These are phyloP conservation scores for Acanthococcus lagerstroemiae DNA, from an alignment of 2,888 invertebrate genomes.

Conservation along the genomic window DNA sequence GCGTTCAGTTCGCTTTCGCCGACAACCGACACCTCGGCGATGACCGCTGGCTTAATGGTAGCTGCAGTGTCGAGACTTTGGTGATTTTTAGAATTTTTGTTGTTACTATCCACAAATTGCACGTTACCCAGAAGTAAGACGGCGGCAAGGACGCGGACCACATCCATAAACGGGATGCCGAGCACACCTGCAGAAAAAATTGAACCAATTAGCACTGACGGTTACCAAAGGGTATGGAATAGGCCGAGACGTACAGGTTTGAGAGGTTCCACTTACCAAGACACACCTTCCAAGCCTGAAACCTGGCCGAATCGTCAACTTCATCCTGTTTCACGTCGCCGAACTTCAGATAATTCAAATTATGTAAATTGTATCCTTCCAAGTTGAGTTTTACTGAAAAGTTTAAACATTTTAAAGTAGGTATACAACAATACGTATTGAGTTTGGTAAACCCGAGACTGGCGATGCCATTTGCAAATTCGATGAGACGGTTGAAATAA, in stretches of 20 bases:
- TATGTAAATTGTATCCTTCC: conserved; percentile 71
- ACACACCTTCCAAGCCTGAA: conserved; percentile 86
- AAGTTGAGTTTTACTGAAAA: conserved; percentile 64
- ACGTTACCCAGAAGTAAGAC: conserved; percentile 86
- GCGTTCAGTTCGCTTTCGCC: conserved; percentile 76
- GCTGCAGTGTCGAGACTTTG: conserved; percentile 17
- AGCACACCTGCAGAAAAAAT: conserved; percentile 68
- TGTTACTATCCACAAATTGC: conserved; percentile 63
- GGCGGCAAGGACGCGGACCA: conserved; percentile 81
- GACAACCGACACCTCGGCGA: conserved; percentile 58
- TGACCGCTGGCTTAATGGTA: background rate
- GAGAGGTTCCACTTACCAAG: conserved; percentile 46
- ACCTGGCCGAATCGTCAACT: conserved; percentile 61
- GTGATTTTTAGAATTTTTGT: conserved; percentile 32
- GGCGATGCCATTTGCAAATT: too few relatives aligned
- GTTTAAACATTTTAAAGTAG: background rate
- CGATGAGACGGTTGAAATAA: too few relatives aligned
- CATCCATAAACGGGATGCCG: conserved; percentile 88
- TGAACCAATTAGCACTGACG: too few relatives aligned
- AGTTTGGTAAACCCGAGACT: too few relatives aligned
- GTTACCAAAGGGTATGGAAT: too few relatives aligned
- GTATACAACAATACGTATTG: too few relatives aligned
- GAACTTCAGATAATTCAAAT: conserved; percentile 67
- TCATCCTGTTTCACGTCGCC: conserved; percentile 64
- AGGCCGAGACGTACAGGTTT: too few relatives aligned